These are phyloP conservation scores for Sebastes oblongus DNA, from an alignment of 2,797 vertebrate genomes.

Conservation along the genomic window DNA sequence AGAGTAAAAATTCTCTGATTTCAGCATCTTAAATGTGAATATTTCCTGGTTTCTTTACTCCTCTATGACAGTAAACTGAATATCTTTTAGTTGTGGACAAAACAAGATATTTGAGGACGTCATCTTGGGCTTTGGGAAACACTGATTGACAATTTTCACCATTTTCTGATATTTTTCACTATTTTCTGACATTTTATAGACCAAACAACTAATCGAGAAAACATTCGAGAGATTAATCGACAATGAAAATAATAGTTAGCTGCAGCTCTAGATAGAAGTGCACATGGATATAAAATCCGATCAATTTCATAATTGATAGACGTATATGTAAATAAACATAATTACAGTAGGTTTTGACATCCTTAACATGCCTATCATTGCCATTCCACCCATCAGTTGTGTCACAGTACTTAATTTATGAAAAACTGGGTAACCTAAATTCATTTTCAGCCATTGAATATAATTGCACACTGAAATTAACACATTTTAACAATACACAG, in stretches of 20 bases:
- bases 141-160: no score
- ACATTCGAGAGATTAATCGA: accelerated
- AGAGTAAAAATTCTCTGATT: no score
- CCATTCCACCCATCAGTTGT: not conserved
- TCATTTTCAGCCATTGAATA: not conserved
- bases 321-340: not conserved
- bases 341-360: not conserved
- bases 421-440: not conserved
- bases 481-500: not conserved
- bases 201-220: no score
- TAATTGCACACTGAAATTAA: not conserved
- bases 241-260: no score
- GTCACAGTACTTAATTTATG: not conserved
- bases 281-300: not conserved
- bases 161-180: no score
- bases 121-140: no score
- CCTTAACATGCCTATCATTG: not conserved
- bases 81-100: no score
- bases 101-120: no score
- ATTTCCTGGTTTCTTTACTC: no score
- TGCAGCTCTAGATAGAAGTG: not conserved
- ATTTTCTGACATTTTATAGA: no score
- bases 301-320: not conserved
- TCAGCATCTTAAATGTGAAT: no score
- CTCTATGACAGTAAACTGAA: no score